A percentile compares a stretch with the other conserved stretches of the same genome.
Evolutionary conservation across 2,797 vertebrate genomes (phyloP).

Genomic region (Hylomyscus alleni): DNA sequence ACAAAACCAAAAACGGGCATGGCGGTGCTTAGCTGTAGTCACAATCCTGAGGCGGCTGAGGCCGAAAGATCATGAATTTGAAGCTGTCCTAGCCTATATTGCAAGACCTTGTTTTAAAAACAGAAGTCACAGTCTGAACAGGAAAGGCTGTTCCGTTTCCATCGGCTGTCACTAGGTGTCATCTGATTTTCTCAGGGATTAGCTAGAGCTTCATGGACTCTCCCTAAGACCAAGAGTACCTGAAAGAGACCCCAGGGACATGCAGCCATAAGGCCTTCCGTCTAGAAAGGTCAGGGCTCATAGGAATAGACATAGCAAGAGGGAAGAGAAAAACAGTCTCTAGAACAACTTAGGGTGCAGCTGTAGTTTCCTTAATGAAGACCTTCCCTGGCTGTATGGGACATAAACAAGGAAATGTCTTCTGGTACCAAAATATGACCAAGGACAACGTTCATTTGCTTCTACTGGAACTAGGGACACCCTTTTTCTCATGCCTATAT

Average conservation of each 20-base stretch:
- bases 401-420: neutral
- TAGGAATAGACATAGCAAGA: neutral
- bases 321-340: neutral
- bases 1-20: neutral
- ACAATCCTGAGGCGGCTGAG: neutral
- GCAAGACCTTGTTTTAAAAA: neutral
- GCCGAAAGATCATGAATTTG: neutral
- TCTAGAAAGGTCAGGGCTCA: conserved; percentile 12
- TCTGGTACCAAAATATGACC: neutral
- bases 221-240: neutral
- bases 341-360: neutral
- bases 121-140: neutral
- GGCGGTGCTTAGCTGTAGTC: neutral
- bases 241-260: neutral
- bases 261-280: neutral
- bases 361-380: neutral
- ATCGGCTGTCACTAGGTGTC: conserved; percentile 1
- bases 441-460: conserved; percentile 27
- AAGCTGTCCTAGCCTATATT: neutral
- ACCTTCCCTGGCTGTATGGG: neutral
- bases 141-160: neutral
- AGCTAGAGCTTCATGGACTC: neutral
- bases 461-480: neutral
- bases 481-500: neutral
- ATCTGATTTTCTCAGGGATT: neutral